Evolutionary conservation across 1,140 invertebrate genomes (phyloP).

Genomic region (Macrotrachela quadricornifera): DNA sequence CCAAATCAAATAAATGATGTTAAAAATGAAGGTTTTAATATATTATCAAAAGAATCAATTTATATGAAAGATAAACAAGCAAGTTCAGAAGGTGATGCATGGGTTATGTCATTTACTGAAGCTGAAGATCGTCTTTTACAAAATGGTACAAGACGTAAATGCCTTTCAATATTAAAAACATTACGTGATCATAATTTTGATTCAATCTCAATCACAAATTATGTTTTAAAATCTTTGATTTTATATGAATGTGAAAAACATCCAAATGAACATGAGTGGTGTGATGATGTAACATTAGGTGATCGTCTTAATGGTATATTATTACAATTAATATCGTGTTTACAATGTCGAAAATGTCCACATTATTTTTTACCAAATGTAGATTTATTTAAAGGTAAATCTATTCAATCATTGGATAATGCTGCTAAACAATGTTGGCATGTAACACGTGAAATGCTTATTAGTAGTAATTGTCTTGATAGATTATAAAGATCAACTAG

Average conservation of each 20-base stretch:
- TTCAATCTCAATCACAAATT: constrained; percentile 43
- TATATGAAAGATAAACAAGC: constrained; percentile 46
- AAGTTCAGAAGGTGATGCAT: constrained; percentile 82
- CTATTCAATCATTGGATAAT: constrained; percentile 69
- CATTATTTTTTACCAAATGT: constrained; percentile 79
- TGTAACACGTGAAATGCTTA: constrained; percentile 70
- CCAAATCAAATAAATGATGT: constrained; percentile 80
- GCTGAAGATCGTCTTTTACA: constrained; percentile 73
- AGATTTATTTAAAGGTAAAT: constrained; percentile 68
- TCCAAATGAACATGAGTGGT: constrained; percentile 73
- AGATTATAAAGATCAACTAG: constrained; percentile 45
- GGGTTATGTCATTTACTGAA: constrained; percentile 78
- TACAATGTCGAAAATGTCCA: constrained; percentile 82
- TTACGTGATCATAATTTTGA: constrained; percentile 77
- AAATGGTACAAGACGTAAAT: constrained; percentile 63
- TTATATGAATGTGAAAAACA: constrained; percentile 97
- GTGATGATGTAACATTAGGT: constrained; percentile 63
- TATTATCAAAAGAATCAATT: constrained; percentile 59
- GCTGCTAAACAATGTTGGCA: constrained; percentile 87
- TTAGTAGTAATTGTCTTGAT: constrained; percentile 72
- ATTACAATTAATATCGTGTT: constrained; percentile 79
- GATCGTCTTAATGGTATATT: constrained; percentile 90
- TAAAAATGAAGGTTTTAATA: constrained; percentile 85
- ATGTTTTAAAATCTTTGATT: constrained; percentile 70
- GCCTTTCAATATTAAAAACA: constrained; percentile 75